These are phyloP conservation scores for Neodiprion fabricii DNA, from an alignment of 1,140 invertebrate species.

Conservation along the genomic window DNA sequence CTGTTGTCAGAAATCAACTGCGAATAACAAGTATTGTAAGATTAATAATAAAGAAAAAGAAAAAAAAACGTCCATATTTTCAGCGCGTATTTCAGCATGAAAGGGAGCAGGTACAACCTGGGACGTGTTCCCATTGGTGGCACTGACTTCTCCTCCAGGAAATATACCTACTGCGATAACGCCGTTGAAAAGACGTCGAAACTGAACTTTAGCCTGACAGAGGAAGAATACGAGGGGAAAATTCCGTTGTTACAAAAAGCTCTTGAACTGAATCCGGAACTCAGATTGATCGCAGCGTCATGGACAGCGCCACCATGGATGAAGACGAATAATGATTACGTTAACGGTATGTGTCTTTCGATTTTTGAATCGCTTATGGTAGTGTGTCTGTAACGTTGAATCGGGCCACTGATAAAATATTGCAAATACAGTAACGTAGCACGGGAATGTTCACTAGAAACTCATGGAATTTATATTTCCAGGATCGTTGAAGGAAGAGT, in stretches of 20 bases:
- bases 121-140: slow-evolving; percentile 73
- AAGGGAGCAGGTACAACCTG: slow-evolving; percentile 69
- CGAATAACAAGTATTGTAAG: too few relatives aligned
- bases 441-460: too few relatives aligned
- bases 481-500: slow-evolving; percentile 46
- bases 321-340: slow-evolving; percentile 79
- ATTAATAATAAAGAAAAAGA: slow-evolving; percentile 19
- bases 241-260: slow-evolving; percentile 51
- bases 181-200: slow-evolving; percentile 40
- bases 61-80: slow-evolving; percentile 22
- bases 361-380: too few relatives aligned
- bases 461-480: too few relatives aligned
- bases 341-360: too few relatives aligned
- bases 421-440: too few relatives aligned
- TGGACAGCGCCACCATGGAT: slow-evolving; percentile 94
- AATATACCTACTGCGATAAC: slow-evolving; percentile 75
- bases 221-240: slow-evolving; percentile 57
- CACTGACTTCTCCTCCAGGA: slow-evolving; percentile 73
- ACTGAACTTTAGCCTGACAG: slow-evolving; percentile 46
- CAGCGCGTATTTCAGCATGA: slow-evolving; percentile 53
- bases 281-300: slow-evolving; percentile 70
- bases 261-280: slow-evolving; percentile 34
- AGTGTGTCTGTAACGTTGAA: too few relatives aligned
- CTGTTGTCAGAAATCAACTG: too few relatives aligned
- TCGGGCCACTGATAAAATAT: too few relatives aligned